Percentiles rank a stretch among this genome's conserved stretches.
These are phyloP conservation scores for Probosciger aterrimus DNA, from an alignment of 2,113 vertebrate genomes.

Conservation along the genomic window DNA sequence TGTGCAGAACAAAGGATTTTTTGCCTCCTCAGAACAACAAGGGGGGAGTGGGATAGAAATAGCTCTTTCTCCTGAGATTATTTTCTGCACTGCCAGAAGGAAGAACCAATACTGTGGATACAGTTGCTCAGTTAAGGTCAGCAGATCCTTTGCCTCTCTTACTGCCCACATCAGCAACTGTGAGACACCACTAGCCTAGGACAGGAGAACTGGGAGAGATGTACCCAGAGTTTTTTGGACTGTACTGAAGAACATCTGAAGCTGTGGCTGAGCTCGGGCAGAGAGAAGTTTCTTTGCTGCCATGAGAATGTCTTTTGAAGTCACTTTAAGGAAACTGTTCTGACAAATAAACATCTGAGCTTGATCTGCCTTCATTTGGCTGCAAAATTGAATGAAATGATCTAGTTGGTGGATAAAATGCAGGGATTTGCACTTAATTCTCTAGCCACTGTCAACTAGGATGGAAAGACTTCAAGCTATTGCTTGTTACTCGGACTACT, in stretches of 20 bases:
- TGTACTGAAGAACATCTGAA: background rate
- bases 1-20: background rate
- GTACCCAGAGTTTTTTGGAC: background rate
- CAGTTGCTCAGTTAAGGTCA: background rate
- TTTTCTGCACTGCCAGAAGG: background rate
- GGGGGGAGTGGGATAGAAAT: background rate
- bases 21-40: background rate
- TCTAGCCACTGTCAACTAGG: background rate
- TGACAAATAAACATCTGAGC: background rate
- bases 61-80: background rate
- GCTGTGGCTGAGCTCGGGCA: background rate
- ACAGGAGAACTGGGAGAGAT: background rate
- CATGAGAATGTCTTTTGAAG: background rate
- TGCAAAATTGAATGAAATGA: background rate
- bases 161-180: background rate
- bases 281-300: background rate
- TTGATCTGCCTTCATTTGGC: conserved; percentile 3
- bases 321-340: background rate
- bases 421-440: conserved; percentile 23
- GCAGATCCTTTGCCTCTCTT: background rate
- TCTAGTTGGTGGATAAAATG: background rate
- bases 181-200: background rate
- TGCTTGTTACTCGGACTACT: background rate
- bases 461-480: conserved; percentile 15
- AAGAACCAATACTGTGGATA: accelerated